Evolutionary conservation across 2,797 vertebrate genomes (phyloP).

Genomic region (Enteromius thamalakanensis): DNA sequence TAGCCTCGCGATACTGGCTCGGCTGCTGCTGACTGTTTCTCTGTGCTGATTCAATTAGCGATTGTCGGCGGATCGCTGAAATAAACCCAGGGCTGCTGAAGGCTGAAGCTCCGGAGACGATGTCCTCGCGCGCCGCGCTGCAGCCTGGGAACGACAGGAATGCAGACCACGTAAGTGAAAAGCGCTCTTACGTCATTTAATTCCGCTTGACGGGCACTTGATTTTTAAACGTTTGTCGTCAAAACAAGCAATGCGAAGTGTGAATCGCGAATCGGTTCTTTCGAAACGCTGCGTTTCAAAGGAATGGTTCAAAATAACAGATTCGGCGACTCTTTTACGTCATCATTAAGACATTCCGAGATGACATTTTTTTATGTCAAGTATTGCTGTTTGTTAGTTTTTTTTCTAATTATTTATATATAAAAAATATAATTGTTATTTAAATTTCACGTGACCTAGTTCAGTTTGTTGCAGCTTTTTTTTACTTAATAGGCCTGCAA

Average conservation of each 20-base stretch:
- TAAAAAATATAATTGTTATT: background rate
- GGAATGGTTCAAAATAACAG: background rate
- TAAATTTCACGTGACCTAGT: background rate
- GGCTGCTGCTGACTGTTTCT: conserved; percentile 55
- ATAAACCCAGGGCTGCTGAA: conserved; percentile 17
- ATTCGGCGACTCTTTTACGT: background rate
- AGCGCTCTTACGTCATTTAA: conserved; percentile 20
- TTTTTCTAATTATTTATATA: background rate
- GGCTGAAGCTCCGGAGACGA: conserved; percentile 73
- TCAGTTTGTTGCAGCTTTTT: background rate
- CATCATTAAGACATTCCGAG: background rate
- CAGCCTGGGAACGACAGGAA: conserved; percentile 85
- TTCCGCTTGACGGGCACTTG: background rate
- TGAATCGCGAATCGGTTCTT: conserved; percentile 28
- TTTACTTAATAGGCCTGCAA: background rate
- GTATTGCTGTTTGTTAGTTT: background rate
- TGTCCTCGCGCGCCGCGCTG: conserved; percentile 88
- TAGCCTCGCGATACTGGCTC: conserved; percentile 47
- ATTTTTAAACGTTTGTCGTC: background rate
- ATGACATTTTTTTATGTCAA: background rate
- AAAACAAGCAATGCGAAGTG: background rate
- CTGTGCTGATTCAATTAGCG: conserved; percentile 22
- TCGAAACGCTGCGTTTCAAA: background rate
- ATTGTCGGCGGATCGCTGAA: conserved; percentile 44
- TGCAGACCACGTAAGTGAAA: conserved; percentile 84